Percentiles rank a stretch among this genome's conserved stretches.
Evolutionary conservation across 1,140 invertebrate species (phyloP).

Genomic region (Samia ricini): DNA sequence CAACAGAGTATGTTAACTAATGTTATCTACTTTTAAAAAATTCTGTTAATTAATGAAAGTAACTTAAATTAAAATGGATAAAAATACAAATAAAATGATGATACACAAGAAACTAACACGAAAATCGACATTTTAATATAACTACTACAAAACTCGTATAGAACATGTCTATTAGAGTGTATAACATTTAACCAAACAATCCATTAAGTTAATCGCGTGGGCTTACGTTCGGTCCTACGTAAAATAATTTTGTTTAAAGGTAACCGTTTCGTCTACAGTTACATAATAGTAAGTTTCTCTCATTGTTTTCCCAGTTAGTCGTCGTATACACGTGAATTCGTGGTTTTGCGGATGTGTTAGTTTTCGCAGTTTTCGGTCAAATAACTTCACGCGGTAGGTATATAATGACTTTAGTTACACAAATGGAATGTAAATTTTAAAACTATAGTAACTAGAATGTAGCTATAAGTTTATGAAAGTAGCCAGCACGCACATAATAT

Average conservation of each 20-base stretch:
- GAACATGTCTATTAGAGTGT: too few species aligned
- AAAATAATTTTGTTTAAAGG: not conserved
- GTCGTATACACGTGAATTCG: constrained; percentile 39
- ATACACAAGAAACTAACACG: too few species aligned
- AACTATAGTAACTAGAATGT: not conserved
- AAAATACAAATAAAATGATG: too few species aligned
- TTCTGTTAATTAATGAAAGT: too few species aligned
- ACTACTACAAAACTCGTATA: too few species aligned
- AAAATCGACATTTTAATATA: too few species aligned
- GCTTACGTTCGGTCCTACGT: not conserved
- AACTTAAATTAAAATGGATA: too few species aligned
- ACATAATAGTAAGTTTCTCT: constrained; percentile 6
- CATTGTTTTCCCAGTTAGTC: constrained; percentile 19
- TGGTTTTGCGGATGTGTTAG: constrained; percentile 33
- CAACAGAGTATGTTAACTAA: too few species aligned
- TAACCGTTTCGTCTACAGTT: constrained; percentile 7
- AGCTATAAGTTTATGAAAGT: not conserved
- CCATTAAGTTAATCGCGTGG: not conserved
- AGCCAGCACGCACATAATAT: not conserved
- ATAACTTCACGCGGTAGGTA: not conserved
- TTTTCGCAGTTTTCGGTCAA: constrained; percentile 30
- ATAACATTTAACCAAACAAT: too few species aligned
- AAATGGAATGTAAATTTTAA: constrained; percentile 1
- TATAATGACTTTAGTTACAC: constrained; percentile 5
- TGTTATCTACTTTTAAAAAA: too few species aligned